Evolutionary conservation across 1,140 invertebrate genomes (phyloP), one percentile per base, ranked within the genome.

Genomic region (Scaptodrosophila lebanonensis): DNA sequence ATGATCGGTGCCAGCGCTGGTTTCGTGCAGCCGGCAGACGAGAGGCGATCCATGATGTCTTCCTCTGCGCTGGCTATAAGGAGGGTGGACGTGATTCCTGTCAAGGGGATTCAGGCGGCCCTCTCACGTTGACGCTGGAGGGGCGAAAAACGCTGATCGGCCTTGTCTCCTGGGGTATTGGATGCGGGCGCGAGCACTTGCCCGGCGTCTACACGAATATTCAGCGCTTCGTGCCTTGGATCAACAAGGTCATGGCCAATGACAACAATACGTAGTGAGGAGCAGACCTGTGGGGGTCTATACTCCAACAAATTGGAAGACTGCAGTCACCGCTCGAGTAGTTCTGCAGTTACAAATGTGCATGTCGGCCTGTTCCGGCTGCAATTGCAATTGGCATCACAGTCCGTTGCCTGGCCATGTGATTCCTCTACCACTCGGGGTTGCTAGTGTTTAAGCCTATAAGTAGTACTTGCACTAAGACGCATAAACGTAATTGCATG

Each of bases 221-320:
- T 73, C 94, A 96, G 72, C 95, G 94, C 86, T 97, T 96, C 83
- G 93, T 96, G 43, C 93, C 94, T n/a, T 96, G 95, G 95, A 94
- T 97, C 43, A 93, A 94, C 70, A 95, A 93, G 88, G 92, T 93
- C 11, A 93, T 93, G 90, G 82, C 82, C 62, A 86, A 86, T 7
- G 86, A 87, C 48, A 86, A 71, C 16, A 66, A 77, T 54, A 66
- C 79, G 79, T 86, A 84, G 62, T 57, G 17, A 47, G 30, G 11
- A 17, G 47, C 30, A 29, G 30, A 22, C 18, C 17, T 40, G 39
- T 27, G 47, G 38, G 29, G 40, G 43, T 38, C 33, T 20, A n/a
- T 38, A 27, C 25, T 22, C 27, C 25, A 53, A 30, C 30, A 9
- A 60, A 54, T 49, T 47, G 68, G 53, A 54, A 43, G 63, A 73